Percentiles rank a stretch among this genome's conserved stretches.
Conservation (phyloP, 1,140 invertebrate genomes). For the Potamilus streckersoni region DNA sequence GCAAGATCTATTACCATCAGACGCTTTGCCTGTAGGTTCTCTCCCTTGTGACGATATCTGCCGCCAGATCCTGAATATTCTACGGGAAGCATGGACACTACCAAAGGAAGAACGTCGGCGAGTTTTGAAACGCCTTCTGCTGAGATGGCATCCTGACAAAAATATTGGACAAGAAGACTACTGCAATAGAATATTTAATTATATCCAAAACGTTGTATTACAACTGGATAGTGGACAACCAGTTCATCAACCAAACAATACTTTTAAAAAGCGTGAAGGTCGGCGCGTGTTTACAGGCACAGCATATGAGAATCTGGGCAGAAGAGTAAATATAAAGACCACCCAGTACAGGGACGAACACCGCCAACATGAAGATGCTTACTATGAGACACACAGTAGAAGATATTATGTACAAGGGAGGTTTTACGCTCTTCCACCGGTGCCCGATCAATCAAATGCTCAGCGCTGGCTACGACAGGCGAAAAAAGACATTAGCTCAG, state of each 20-base stretch:
- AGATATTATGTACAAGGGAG: slow-evolving; percentile 4
- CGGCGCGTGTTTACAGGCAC: not conserved
- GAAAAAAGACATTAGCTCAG: slow-evolving; percentile 36
- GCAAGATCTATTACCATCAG: not conserved
- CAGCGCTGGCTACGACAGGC: slow-evolving; percentile 46
- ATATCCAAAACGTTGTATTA: slow-evolving; percentile 24
- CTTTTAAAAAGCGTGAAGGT: slow-evolving; percentile 6
- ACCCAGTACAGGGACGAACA: slow-evolving; percentile 5
- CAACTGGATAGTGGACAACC: slow-evolving; percentile 16
- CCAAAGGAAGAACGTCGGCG: slow-evolving; percentile 41
- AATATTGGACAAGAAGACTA: slow-evolving; percentile 43
- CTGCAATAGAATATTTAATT: slow-evolving; percentile 39
- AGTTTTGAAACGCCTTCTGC: slow-evolving; percentile 48
- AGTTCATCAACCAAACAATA: slow-evolving; percentile 3
- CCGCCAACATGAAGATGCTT: not conserved
- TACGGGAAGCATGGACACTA: slow-evolving; percentile 41
- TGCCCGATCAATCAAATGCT: slow-evolving; percentile 17
- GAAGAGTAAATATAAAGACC: not conserved
- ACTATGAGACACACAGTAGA: not conserved
- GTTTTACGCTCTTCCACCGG: not conserved
- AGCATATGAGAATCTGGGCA: not conserved
- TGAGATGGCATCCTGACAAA: slow-evolving; percentile 61
- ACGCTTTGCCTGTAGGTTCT: not conserved
- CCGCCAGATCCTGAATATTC: slow-evolving; percentile 27
- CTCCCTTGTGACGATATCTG: slow-evolving; percentile 12